Conservation (phyloP, 2,797 vertebrate genomes). For the Steatocranus sp. region DNA sequence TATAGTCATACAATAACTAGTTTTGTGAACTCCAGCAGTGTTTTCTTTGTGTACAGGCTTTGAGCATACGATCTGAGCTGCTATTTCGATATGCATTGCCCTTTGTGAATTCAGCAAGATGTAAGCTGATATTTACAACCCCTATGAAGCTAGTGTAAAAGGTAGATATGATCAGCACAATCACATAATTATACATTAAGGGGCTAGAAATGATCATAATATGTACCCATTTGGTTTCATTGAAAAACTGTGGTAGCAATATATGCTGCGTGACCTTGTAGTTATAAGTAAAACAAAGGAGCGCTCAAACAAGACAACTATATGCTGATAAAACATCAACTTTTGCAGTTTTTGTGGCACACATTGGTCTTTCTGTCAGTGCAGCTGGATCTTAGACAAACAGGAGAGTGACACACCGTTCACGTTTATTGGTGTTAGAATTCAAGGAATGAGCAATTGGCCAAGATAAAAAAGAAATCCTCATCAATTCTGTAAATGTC, state of each 20-base stretch:
- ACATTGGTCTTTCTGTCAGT: background rate
- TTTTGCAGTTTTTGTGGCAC: background rate
- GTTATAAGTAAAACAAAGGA: background rate
- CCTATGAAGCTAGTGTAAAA: rapidly evolving
- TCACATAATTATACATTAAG: background rate
- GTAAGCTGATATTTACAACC: background rate
- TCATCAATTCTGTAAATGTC: background rate
- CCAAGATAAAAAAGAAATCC: background rate
- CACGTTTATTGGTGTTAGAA: background rate
- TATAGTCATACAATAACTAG: background rate
- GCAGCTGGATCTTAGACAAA: background rate
- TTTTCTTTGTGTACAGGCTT: background rate
- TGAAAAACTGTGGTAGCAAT: background rate
- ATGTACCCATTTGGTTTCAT: background rate
- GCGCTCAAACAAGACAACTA: background rate
- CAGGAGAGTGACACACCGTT: background rate
- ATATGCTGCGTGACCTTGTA: background rate
- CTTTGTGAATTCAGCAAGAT: background rate
- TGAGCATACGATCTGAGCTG: background rate
- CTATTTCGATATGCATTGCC: background rate
- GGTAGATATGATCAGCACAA: background rate
- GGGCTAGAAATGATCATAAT: background rate
- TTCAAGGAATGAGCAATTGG: background rate
- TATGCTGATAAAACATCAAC: background rate
- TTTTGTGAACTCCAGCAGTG: background rate